Evolutionary conservation across 2,797 vertebrate genomes (phyloP), one percentile per base, ranked within the genome.

Genomic region (Danio kyathit): DNA sequence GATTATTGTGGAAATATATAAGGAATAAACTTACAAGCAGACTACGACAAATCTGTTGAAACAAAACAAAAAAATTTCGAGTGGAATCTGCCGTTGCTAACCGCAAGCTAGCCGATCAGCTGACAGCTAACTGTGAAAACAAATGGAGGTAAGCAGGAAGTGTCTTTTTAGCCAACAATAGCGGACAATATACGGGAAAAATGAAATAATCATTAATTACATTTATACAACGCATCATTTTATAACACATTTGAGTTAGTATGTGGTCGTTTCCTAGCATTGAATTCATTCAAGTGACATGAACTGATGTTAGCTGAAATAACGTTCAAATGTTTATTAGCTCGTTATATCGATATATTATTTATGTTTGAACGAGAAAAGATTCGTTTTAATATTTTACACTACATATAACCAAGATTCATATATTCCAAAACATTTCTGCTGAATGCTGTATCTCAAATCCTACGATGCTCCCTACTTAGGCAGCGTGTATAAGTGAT

Each of bases 51-150:
- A 17, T 11, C 7, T 29, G 29, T 29, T 29, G 29, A 29, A 29
- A 29, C 29, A 52, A 40, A 0, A 19, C 6, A n/a, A n/a, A n/a
- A n/a, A n/a, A 40, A 0, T 48, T 46, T 54, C 7, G 12, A 29
- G 78, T 73, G 17, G 78, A 80, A 80, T 72, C 59, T 80, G 78
- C 40, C 12, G 59, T 6, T 72, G 13, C 6, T 10, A 73, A 80
- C 16, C n/a, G 16, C 41, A 64, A 11, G 38, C 6, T 73, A 54
- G 59, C 9, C 5, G 48, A 52, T 60, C 66, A 61, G 57, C 76
- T 65, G 19, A 72, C 76, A 59, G 19, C 63, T 17, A 57, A 19
- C 16, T 2, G 56, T 60, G 51, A 10, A 67, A 70, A 71, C 44
- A 52, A 79, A 38, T 13, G 57, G 77, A 44, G 57, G 67, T 51